Evolutionary conservation across 2,113 vertebrate species (phyloP), one percentile per base, ranked within the genome.

Genomic region (Eretmochelys imbricata): DNA sequence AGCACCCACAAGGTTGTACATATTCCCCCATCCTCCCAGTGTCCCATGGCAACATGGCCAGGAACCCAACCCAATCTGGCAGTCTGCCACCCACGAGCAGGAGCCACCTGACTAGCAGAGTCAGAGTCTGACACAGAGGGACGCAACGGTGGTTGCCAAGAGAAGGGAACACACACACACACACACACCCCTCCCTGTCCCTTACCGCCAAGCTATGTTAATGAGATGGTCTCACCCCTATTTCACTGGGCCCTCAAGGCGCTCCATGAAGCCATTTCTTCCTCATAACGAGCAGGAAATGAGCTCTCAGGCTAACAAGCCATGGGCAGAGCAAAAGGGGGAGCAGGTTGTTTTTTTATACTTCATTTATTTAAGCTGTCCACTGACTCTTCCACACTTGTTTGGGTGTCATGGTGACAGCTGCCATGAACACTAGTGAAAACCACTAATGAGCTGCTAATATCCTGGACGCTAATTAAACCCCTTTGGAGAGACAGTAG

Each of bases 211-310:
- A 2, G 53, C 51, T 55, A 51, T 76, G 82, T 79, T 92, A 69
- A 83, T 62, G 62, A 86, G 90, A 83, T 84, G 35, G 62, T 50
- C 65, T 82, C 62, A 87, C 80, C 65, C 54, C 79, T 69, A 84
- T 84, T 75, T 79, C 29, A 10, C n/a, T 17, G 4, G n/a, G n/a
- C 5, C n/a, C n/a, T 72, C 65, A 38, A 22, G n/a, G 4, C 16
- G 8, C 91, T 35, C 50, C 72, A 48, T 54, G 76, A 84, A 59
- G 25, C 55, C 86, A 17, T 93, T 59, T 88, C 82, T 24, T 69
- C 59, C 55, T 92, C 80, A 92, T 93, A 89, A 82, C 17, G 24
- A 80, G 62, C 82, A 89, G 91, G 91, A 93, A 93, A 85, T 82
- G 76, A 85, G 82, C 65, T 78, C 83, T 89, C 83, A n/a, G 50